Percentiles rank a stretch among this genome's conserved stretches.
phyloP scores from a whole-genome alignment of 1,140 invertebrate species.

The Trypoxylus dichotomus region DNA sequence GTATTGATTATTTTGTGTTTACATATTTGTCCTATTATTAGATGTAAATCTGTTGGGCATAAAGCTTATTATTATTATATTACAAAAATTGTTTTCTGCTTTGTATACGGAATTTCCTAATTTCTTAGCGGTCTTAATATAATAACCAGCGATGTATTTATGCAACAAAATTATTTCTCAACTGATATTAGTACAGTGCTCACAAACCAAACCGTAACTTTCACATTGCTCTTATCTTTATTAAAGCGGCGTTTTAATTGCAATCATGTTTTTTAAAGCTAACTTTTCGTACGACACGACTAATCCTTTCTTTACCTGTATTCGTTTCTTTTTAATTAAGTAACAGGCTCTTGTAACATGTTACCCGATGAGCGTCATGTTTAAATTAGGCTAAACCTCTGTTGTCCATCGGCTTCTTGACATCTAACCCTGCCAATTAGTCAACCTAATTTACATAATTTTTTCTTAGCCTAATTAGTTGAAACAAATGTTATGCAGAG shows the following conservation, averaged over 20 bases:
- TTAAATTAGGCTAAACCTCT: background rate
- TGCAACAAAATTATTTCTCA: no score
- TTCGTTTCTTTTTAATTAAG: background rate
- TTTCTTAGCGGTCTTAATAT: no score
- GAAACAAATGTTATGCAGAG: background rate
- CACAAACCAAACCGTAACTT: no score
- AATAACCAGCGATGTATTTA: no score
- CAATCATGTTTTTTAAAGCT: background rate
- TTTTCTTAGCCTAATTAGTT: background rate
- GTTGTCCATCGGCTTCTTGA: background rate
- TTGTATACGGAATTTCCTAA: no score
- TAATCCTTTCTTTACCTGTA: background rate
- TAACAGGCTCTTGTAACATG: background rate
- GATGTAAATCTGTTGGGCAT: no score
- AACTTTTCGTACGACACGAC: background rate
- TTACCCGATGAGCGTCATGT: background rate
- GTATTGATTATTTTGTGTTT: no score
- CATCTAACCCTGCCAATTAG: background rate
- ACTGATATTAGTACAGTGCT: no score
- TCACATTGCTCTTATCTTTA: no score
- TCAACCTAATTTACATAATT: background rate
- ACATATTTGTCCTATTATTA: no score
- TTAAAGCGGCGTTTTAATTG: background rate
- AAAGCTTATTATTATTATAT: no score
- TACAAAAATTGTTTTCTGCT: no score